These are phyloP conservation scores for Andricus quercusramuli DNA, from an alignment of 2,888 invertebrate genomes.

Conservation along the genomic window DNA sequence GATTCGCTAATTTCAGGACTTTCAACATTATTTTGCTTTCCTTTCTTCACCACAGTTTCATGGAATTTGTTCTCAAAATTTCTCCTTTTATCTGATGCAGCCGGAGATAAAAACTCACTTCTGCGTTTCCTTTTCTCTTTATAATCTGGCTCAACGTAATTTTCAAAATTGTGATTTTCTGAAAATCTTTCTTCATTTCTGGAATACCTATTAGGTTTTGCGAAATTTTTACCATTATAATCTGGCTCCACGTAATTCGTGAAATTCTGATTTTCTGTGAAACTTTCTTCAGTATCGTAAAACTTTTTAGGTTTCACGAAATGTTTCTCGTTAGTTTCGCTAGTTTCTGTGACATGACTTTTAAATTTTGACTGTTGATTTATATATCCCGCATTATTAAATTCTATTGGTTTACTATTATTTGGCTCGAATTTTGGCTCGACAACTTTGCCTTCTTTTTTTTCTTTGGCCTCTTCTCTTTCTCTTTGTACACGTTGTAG, in stretches of 20 bases:
- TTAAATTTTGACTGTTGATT: not conserved
- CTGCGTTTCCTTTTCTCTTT: slow-evolving; percentile 44
- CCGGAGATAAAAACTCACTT: not conserved
- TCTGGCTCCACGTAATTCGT: not conserved
- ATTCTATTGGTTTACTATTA: not conserved
- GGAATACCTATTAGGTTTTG: not conserved
- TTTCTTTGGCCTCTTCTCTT: slow-evolving; percentile 50
- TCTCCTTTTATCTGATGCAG: not conserved
- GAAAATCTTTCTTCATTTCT: not conserved
- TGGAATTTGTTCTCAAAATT: not conserved
- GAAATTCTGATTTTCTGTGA: not conserved
- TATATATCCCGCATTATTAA: not conserved
- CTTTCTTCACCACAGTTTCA: not conserved
- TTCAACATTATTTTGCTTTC: not conserved
- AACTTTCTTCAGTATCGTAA: not conserved
- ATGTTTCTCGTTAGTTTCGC: not conserved
- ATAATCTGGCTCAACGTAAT: not conserved
- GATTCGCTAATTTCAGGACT: slow-evolving; percentile 45
- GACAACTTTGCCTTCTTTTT: not conserved
- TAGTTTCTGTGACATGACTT: not conserved
- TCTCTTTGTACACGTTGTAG: slow-evolving; percentile 60
- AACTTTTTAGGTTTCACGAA: not conserved
- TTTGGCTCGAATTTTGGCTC: not conserved
- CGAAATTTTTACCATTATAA: slow-evolving; percentile 43
- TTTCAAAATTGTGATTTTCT: slow-evolving; percentile 8